phyloP scores from a whole-genome alignment of 2,797 vertebrate genomes.

The Smutsia temminckii region DNA sequence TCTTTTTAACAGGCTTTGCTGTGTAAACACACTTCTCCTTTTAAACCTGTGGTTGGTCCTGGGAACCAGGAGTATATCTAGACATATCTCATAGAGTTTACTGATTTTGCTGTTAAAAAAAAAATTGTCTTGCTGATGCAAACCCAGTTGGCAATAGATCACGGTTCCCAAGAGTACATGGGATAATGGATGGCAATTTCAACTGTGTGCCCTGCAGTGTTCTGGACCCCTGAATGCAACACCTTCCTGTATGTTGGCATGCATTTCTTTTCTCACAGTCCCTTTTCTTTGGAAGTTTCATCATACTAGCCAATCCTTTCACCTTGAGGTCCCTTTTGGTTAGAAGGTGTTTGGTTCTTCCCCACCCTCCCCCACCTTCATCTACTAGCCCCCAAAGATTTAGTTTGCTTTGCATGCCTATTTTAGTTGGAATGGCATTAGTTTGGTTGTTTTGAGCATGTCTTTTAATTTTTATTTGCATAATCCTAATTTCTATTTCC shows the following conservation, averaged over 20 bases:
- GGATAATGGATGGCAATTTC: neutral
- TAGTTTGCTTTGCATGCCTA: slow-evolving; percentile 89
- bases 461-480: slow-evolving; percentile 84
- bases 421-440: slow-evolving; percentile 89
- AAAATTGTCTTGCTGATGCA: neutral
- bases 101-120: neutral
- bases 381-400: slow-evolving; percentile 64
- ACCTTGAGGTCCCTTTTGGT: slow-evolving; percentile 76
- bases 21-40: slow-evolving; percentile 60
- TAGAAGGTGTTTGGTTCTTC: slow-evolving; percentile 78
- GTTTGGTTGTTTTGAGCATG: slow-evolving; percentile 91
- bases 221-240: slow-evolving; percentile 70
- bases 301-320: slow-evolving; percentile 73
- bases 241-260: slow-evolving; percentile 83
- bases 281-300: slow-evolving; percentile 76
- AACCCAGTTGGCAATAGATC: slow-evolving; percentile 17
- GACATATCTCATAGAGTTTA: neutral
- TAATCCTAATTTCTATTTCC: slow-evolving; percentile 92
- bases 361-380: slow-evolving; percentile 56
- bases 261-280: slow-evolving; percentile 80
- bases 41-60: slow-evolving; percentile 60
- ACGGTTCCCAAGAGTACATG: slow-evolving; percentile 50
- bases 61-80: slow-evolving; percentile 34
- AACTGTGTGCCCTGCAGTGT: slow-evolving; percentile 54
- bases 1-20: slow-evolving; percentile 68